A percentile compares a stretch with the other conserved stretches of the same genome.
These are phyloP conservation scores for Pediacus dermestoides DNA, from an alignment of 2,888 invertebrate species.

Conservation along the genomic window DNA sequence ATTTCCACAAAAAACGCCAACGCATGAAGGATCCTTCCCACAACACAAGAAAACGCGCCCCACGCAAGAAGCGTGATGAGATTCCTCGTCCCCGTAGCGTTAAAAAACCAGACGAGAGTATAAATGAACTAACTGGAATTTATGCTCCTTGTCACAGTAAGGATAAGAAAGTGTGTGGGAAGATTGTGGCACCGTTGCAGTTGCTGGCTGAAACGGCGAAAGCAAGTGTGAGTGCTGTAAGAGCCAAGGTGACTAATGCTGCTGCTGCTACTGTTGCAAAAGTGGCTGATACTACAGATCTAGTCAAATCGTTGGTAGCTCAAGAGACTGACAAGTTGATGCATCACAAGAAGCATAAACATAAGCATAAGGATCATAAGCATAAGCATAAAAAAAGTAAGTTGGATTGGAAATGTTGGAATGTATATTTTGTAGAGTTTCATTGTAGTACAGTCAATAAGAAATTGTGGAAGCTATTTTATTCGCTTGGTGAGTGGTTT, in stretches of 20 bases:
- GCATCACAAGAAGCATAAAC: slow-evolving; percentile 39
- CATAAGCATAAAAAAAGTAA: slow-evolving; percentile 41
- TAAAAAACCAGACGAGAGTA: slow-evolving; percentile 7
- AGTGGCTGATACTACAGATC: slow-evolving; percentile 28
- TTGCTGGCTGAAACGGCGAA: slow-evolving; percentile 11
- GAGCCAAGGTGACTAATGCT: not conserved
- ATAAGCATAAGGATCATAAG: slow-evolving; percentile 38
- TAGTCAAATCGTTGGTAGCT: slow-evolving; percentile 37
- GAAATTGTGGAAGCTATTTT: too few relatives aligned
- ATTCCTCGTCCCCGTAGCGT: slow-evolving; percentile 10
- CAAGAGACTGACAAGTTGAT: slow-evolving; percentile 36
- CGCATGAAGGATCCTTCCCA: slow-evolving; percentile 8
- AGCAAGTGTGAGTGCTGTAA: not conserved
- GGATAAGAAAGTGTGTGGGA: slow-evolving; percentile 38
- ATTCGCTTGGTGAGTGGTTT: too few relatives aligned
- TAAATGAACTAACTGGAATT: slow-evolving; percentile 30
- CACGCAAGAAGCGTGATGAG: slow-evolving; percentile 17
- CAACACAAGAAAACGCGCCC: slow-evolving; percentile 11
- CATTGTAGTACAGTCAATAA: too few relatives aligned
- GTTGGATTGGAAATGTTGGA: slow-evolving; percentile 15
- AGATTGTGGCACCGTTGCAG: slow-evolving; percentile 41
- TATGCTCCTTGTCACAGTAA: slow-evolving; percentile 36
- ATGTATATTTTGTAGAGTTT: too few relatives aligned
- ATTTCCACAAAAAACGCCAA: slow-evolving; percentile 32
- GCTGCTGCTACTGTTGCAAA: slow-evolving; percentile 1